Percentiles rank a stretch among this genome's conserved stretches.
These are phyloP conservation scores for Hyla sarda DNA, from an alignment of 2,113 vertebrate species.

Conservation along the genomic window DNA sequence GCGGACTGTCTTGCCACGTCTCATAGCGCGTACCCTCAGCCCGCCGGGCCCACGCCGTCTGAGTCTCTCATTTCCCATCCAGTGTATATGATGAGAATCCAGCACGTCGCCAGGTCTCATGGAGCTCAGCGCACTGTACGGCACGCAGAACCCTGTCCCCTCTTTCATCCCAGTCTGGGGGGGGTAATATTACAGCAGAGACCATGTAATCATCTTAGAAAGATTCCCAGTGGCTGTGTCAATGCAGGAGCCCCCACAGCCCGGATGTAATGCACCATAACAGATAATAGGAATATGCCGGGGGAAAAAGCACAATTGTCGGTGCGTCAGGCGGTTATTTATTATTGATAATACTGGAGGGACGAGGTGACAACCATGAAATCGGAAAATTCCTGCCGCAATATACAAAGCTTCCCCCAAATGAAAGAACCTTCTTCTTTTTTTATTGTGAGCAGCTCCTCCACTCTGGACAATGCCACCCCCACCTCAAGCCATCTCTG, in stretches of 20 bases:
- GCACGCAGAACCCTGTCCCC: not conserved
- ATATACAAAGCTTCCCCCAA: slow-evolving; percentile 82
- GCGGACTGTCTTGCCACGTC: not conserved
- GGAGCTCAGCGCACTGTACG: slow-evolving; percentile 42
- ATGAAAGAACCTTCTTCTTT: slow-evolving; percentile 81
- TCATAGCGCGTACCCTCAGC: not conserved
- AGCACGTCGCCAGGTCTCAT: not conserved
- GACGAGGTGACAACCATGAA: slow-evolving; percentile 81
- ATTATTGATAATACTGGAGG: slow-evolving; percentile 79
- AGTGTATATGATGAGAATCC: slow-evolving; percentile 3
- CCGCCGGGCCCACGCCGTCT: not conserved
- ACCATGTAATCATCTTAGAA: slow-evolving; percentile 55
- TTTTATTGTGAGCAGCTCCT: slow-evolving; percentile 81
- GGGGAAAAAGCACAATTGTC: slow-evolving; percentile 70
- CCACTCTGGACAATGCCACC: slow-evolving; percentile 65
- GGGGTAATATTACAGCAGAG: slow-evolving; percentile 39
- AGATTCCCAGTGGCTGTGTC: slow-evolving; percentile 32
- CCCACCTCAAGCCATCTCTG: slow-evolving; percentile 47
- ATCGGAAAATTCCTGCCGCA: slow-evolving; percentile 83
- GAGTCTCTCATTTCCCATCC: slow-evolving; percentile 13
- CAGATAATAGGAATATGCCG: slow-evolving; percentile 71
- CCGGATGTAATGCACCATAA: slow-evolving; percentile 67
- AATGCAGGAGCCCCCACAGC: slow-evolving; percentile 4
- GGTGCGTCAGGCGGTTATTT: slow-evolving; percentile 72
- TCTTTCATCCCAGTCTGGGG: slow-evolving; percentile 14